Conservation (phyloP, 2,113 vertebrate species). For the Petroica traversi region DNA sequence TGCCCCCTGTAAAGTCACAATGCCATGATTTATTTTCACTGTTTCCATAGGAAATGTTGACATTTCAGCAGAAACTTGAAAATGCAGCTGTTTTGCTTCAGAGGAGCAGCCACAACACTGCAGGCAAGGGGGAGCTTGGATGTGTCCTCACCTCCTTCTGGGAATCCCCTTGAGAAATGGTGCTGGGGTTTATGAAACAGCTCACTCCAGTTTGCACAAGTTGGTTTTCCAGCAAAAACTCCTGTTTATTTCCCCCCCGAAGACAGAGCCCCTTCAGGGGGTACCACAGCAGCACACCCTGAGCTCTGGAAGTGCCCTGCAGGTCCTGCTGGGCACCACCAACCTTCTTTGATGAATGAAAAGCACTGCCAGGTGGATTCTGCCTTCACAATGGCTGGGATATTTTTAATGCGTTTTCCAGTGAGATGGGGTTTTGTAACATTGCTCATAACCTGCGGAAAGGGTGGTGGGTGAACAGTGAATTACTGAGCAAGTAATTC, state of each 20-base stretch:
- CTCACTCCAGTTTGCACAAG: rapidly evolving
- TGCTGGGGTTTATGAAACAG: background rate
- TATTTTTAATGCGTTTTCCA: background rate
- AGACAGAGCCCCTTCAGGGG: background rate
- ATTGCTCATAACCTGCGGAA: background rate
- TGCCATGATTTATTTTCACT: background rate
- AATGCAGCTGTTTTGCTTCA: background rate
- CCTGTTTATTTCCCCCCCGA: rapidly evolving
- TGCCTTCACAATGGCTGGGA: background rate
- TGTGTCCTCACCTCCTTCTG: rapidly evolving
- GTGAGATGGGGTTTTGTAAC: background rate
- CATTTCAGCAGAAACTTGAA: background rate
- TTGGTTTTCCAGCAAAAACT: background rate
- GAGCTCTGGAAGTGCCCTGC: background rate
- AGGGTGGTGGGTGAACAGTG: background rate
- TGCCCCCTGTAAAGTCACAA: background rate
- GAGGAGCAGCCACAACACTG: background rate
- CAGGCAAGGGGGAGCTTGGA: background rate
- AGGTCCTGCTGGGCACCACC: background rate
- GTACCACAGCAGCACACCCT: background rate
- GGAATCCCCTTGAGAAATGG: rapidly evolving
- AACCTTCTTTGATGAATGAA: background rate
- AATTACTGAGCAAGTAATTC: background rate
- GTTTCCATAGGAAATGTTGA: background rate
- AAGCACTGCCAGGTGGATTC: rapidly evolving